Evolutionary conservation across 2,113 vertebrate genomes (phyloP).

Genomic region (Guaruba guarouba): DNA sequence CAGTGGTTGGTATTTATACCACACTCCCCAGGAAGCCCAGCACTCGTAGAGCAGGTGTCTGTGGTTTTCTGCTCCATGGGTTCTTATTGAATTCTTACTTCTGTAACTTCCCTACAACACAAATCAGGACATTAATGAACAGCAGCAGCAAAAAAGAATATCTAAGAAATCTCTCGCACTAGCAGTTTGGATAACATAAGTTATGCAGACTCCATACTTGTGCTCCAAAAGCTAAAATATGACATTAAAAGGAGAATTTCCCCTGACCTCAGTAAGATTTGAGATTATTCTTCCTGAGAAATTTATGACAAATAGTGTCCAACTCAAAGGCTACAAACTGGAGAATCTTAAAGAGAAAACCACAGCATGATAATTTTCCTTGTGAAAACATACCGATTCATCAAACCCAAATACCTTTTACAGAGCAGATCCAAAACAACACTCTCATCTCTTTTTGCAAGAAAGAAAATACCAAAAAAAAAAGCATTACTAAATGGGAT

Average conservation of each 20-base stretch:
- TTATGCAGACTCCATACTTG: not conserved
- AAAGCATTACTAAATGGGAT: not conserved
- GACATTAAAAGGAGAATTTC: not conserved
- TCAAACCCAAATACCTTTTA: not conserved
- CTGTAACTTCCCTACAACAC: conserved; percentile 86
- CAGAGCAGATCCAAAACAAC: not conserved
- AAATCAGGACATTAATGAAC: conserved; percentile 15
- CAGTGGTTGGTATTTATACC: conserved; percentile 96
- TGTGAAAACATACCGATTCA: not conserved
- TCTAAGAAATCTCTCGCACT: not conserved
- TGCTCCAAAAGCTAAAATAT: not conserved
- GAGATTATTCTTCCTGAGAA: not conserved
- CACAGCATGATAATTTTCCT: not conserved
- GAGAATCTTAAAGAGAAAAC: not conserved
- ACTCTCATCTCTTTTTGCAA: not conserved
- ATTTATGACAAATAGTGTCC: not conserved
- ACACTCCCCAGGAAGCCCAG: conserved; percentile 94
- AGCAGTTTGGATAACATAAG: not conserved
- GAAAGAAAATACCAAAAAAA: not conserved
- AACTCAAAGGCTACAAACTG: not conserved
- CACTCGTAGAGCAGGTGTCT: conserved; percentile 89
- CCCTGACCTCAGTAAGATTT: not conserved
- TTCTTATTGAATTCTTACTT: conserved; percentile 90
- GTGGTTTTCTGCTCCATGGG: conserved; percentile 91
- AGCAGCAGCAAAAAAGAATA: not conserved